Conservation (phyloP, 2,113 vertebrate species). For the Peromyscus californicus region DNA sequence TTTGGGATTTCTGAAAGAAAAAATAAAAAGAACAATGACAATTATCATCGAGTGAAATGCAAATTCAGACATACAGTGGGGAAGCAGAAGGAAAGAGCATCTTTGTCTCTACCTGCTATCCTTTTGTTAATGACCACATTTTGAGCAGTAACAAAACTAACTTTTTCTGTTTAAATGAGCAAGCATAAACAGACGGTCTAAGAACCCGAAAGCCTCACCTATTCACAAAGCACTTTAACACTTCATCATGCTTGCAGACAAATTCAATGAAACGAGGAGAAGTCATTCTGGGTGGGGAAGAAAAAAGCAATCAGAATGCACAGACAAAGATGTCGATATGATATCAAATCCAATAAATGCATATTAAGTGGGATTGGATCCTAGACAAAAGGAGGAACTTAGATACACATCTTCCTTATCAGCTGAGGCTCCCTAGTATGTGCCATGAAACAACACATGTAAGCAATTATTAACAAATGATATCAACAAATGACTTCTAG, state of each 20-base stretch:
- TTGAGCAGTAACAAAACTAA: slow-evolving; percentile 34
- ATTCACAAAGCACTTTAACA: slow-evolving; percentile 99
- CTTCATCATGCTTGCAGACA: slow-evolving; percentile 98
- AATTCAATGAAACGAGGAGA: slow-evolving; percentile 99
- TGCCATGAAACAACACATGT: slow-evolving; percentile 19
- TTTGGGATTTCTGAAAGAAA: slow-evolving; percentile 94
- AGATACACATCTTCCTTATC: background rate
- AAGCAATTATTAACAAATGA: slow-evolving; percentile 13
- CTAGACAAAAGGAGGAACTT: background rate
- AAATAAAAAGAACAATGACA: slow-evolving; percentile 57
- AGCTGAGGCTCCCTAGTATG: background rate
- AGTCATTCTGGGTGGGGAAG: slow-evolving; percentile 92
- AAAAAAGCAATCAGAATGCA: slow-evolving; percentile 26
- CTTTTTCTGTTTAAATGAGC: slow-evolving; percentile 50
- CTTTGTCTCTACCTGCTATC: background rate
- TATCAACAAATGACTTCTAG: slow-evolving; percentile 49
- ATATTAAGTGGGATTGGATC: background rate
- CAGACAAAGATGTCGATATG: background rate
- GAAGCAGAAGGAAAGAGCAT: slow-evolving; percentile 24
- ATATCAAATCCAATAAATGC: background rate
- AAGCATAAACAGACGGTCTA: background rate
- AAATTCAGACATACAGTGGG: slow-evolving; percentile 40
- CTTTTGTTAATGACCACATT: slow-evolving; percentile 19
- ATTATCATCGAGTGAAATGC: slow-evolving; percentile 36
- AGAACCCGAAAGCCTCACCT: slow-evolving; percentile 88